Evolutionary conservation across 2,113 vertebrate species (phyloP).

Genomic region (Tyto alba): DNA sequence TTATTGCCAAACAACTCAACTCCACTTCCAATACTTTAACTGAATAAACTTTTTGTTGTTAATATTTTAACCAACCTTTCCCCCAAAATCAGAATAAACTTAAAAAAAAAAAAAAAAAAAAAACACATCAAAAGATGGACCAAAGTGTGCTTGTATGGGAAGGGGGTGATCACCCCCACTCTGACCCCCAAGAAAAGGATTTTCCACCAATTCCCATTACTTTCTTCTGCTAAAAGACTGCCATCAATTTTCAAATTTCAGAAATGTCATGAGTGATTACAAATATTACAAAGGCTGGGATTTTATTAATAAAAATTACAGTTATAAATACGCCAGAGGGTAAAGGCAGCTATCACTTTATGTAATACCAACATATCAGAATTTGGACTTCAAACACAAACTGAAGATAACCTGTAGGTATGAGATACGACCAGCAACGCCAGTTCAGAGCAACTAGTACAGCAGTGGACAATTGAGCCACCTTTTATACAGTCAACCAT

Average conservation of each 20-base stretch:
- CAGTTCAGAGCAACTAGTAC: not conserved
- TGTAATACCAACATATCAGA: accelerated
- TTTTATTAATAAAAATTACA: not conserved
- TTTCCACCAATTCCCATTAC: not conserved
- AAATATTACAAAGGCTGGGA: accelerated
- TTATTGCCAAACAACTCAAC: too few relatives aligned
- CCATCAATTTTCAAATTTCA: not conserved
- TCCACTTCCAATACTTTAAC: not conserved
- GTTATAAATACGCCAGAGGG: not conserved
- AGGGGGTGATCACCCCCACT: accelerated
- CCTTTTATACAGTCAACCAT: not conserved
- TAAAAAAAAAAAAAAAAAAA: not conserved
- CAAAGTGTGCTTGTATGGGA: too few relatives aligned
- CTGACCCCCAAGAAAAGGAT: too few relatives aligned
- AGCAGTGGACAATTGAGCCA: accelerated
- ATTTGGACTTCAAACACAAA: not conserved
- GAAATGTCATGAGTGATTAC: not conserved
- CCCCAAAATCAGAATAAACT: not conserved
- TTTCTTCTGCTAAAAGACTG: not conserved
- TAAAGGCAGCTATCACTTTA: not conserved
- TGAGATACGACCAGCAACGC: not conserved
- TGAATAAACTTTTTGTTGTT: not conserved
- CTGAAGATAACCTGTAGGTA: not conserved
- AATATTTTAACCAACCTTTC: not conserved
- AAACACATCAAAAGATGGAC: not conserved